These are phyloP conservation scores for Alaudala cheleensis DNA, from an alignment of 2,113 vertebrate species.

Conservation along the genomic window DNA sequence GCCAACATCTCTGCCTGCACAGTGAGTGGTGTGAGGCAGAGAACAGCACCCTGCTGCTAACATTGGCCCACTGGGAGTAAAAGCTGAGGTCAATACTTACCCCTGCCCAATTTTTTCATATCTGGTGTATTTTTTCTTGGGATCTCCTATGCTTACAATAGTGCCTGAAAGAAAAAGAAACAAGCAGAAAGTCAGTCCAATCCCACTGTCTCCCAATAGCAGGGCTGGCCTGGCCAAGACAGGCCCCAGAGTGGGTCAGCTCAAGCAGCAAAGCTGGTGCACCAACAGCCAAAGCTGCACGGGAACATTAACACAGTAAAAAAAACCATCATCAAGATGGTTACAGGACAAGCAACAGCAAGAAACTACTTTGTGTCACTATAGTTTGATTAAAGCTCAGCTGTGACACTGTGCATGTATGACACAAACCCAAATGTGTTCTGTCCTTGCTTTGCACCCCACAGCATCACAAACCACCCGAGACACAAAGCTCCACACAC, in stretches of 20 bases:
- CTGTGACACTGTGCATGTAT: background rate
- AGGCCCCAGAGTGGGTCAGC: background rate
- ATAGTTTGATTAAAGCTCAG: background rate
- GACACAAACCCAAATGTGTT: background rate
- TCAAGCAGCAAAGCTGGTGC: background rate
- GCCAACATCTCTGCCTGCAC: background rate
- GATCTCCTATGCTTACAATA: conserved; percentile 85
- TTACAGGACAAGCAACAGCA: background rate
- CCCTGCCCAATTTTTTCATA: conserved; percentile 85
- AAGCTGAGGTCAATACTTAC: conserved; percentile 65
- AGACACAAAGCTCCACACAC: background rate
- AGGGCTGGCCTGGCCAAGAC: background rate
- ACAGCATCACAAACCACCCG: fast-evolving
- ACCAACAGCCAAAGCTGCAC: background rate
- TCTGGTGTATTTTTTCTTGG: conserved; percentile 86
- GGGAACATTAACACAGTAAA: background rate
- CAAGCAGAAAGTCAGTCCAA: background rate
- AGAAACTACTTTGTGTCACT: background rate
- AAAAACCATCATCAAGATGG: background rate
- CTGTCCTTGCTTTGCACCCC: background rate
- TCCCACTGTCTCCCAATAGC: background rate
- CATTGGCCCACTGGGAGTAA: background rate
- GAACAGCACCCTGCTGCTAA: background rate
- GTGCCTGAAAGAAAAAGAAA: conserved; percentile 67
- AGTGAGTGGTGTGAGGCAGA: background rate